These are phyloP conservation scores for Drosophila mercatorum DNA, from an alignment of 2,888 invertebrate genomes.

Conservation along the genomic window DNA sequence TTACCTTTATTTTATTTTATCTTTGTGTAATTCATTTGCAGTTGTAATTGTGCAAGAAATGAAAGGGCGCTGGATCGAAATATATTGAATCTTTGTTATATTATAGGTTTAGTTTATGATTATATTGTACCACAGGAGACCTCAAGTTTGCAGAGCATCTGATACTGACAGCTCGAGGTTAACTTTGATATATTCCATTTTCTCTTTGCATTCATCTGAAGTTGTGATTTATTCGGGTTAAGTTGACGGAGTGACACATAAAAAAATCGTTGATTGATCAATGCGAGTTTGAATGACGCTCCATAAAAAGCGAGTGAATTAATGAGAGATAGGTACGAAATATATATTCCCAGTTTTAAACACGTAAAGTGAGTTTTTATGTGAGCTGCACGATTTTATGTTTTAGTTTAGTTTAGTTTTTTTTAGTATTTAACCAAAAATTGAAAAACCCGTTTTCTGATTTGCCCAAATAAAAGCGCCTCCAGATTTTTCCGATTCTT, in stretches of 20 bases:
- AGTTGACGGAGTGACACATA: slow-evolving; percentile 8
- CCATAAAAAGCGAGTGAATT: slow-evolving; percentile 25
- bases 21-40: slow-evolving; percentile 3
- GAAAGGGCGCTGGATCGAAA: slow-evolving; percentile 31
- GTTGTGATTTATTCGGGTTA: slow-evolving; percentile 19
- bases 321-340: slow-evolving; percentile 13
- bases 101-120: not conserved
- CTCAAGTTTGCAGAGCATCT: slow-evolving; percentile 15
- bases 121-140: not conserved
- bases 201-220: slow-evolving; percentile 3
- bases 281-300: slow-evolving; percentile 7
- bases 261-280: slow-evolving; percentile 31
- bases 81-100: not conserved
- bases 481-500: not conserved
- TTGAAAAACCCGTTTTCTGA: slow-evolving; percentile 37
- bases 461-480: not conserved
- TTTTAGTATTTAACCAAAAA: slow-evolving; percentile 24
- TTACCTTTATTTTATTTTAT: slow-evolving; percentile 2
- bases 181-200: not conserved
- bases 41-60: slow-evolving; percentile 34
- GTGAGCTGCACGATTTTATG: not conserved
- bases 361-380: slow-evolving; percentile 30
- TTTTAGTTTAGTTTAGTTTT: slow-evolving; percentile 1
- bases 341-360: slow-evolving; percentile 13
- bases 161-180: not conserved